Evolutionary conservation across 2,113 vertebrate species (phyloP).

Genomic region (Nerophis lumbriciformis): DNA sequence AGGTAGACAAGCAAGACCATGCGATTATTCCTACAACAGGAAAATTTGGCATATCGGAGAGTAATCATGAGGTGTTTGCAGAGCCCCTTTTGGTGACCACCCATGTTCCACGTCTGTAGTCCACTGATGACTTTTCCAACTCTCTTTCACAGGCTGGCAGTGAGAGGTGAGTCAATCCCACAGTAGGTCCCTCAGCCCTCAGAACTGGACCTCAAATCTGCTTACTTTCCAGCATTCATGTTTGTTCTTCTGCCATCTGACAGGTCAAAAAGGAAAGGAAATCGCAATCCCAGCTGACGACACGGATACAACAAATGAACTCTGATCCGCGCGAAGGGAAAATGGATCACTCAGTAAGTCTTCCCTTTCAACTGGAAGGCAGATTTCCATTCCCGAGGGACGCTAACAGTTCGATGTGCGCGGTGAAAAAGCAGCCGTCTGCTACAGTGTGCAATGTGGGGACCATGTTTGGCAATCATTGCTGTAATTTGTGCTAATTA

Average conservation of each 20-base stretch:
- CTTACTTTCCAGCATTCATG: constrained; percentile 41
- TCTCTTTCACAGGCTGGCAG: constrained; percentile 48
- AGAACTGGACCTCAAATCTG: constrained; percentile 21
- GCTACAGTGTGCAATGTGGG: not conserved
- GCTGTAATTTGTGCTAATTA: constrained; percentile 1
- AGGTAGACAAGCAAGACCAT: constrained; percentile 48
- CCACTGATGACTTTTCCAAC: constrained; percentile 83
- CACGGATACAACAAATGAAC: constrained; percentile 41
- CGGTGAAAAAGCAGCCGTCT: constrained; percentile 21
- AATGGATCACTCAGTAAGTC: constrained; percentile 52
- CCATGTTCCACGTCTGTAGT: constrained; percentile 52
- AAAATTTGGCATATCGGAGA: constrained; percentile 50
- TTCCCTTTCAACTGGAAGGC: constrained; percentile 40
- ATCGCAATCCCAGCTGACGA: constrained; percentile 77
- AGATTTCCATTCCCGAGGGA: constrained; percentile 46
- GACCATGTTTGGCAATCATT: constrained; percentile 4
- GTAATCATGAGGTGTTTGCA: constrained; percentile 57
- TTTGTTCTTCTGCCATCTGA: constrained; percentile 76
- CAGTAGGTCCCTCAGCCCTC: constrained; percentile 11
- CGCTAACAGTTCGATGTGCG: constrained; percentile 17
- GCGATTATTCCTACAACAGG: constrained; percentile 55
- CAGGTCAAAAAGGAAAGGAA: constrained; percentile 75
- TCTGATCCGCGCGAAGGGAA: constrained; percentile 44
- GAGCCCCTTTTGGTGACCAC: constrained; percentile 71
- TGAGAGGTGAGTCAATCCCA: constrained; percentile 29